Evolutionary conservation across 2,113 vertebrate genomes (phyloP).

Genomic region (Pyxicephalus adspersus): DNA sequence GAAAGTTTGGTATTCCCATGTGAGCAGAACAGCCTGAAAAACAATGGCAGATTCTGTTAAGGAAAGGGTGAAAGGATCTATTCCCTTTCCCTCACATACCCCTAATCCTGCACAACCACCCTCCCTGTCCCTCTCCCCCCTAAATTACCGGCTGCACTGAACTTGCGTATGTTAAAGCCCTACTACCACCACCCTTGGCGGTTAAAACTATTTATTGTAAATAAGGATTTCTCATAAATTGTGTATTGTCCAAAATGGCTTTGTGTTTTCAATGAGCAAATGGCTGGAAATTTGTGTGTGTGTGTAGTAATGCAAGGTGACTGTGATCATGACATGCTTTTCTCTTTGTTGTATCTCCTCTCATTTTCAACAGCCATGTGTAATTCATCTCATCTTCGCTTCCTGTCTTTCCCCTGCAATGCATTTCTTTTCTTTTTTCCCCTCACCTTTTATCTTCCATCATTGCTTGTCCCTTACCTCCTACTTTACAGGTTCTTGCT

Average conservation of each 20-base stretch:
- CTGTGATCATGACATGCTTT: slow-evolving; percentile 24
- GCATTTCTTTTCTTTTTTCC: slow-evolving; percentile 40
- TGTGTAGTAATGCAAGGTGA: slow-evolving; percentile 11
- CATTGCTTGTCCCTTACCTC: slow-evolving; percentile 55
- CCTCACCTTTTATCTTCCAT: slow-evolving; percentile 51
- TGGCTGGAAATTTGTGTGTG: neutral
- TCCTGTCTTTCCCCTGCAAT: neutral
- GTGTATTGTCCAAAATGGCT: slow-evolving; percentile 51
- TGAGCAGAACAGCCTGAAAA: slow-evolving; percentile 33
- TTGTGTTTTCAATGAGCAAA: slow-evolving; percentile 20
- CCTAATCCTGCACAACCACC: slow-evolving; percentile 36
- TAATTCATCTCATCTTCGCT: neutral
- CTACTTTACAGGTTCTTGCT: slow-evolving; percentile 25
- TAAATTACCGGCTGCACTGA: slow-evolving; percentile 55
- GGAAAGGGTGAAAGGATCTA: slow-evolving; percentile 27
- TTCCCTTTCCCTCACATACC: slow-evolving; percentile 39
- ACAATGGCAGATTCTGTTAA: slow-evolving; percentile 33
- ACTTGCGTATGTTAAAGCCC: slow-evolving; percentile 54
- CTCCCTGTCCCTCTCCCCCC: slow-evolving; percentile 11
- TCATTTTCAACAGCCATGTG: neutral
- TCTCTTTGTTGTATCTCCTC: slow-evolving; percentile 11
- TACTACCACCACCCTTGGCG: slow-evolving; percentile 40
- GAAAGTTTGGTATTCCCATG: slow-evolving; percentile 21
- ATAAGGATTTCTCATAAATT: slow-evolving; percentile 58
- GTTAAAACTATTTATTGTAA: slow-evolving; percentile 57